phyloP scores from a whole-genome alignment of 1,140 invertebrate genomes.

The Harpegnathos saltator region DNA sequence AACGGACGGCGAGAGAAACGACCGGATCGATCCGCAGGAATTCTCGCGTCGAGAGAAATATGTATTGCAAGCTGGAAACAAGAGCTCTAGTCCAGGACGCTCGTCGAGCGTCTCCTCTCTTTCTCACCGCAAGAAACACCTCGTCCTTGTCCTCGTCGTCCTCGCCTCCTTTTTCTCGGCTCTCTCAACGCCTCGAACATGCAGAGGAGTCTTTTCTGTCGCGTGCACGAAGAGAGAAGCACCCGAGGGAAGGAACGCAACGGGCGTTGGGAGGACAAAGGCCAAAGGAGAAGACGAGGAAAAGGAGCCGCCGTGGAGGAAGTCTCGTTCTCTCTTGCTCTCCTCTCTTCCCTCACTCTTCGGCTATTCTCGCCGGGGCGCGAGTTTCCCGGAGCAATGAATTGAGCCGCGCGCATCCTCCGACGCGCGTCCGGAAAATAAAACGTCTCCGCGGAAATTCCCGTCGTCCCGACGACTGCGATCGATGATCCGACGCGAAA shows the following conservation, averaged over 20 bases:
- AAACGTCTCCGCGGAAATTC: conserved; percentile 59
- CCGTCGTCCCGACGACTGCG: conserved; percentile 19
- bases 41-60: conserved; percentile 38
- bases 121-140: conserved; percentile 23
- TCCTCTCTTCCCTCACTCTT: too few relatives aligned
- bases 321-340: background rate
- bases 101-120: conserved; percentile 14
- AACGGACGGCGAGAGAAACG: background rate
- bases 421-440: conserved; percentile 47
- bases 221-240: conserved; percentile 16
- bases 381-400: conserved; percentile 68
- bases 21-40: conserved; percentile 46
- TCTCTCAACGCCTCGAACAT: conserved; percentile 46
- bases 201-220: conserved; percentile 66
- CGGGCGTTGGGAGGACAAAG: conserved; percentile 55
- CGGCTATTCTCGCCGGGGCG: conserved; percentile 35
- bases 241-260: conserved; percentile 36
- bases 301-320: background rate
- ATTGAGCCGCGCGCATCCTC: conserved; percentile 54
- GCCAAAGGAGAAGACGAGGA: conserved; percentile 34
- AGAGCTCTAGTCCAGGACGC: conserved; percentile 29
- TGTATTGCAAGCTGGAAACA: conserved; percentile 29
- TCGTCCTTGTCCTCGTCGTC: conserved; percentile 13
- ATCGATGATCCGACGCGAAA: conserved; percentile 35
- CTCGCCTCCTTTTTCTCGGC: conserved; percentile 35